phyloP scores from a whole-genome alignment of 2,113 vertebrate species.

The Poeciliopsis prolifica region DNA sequence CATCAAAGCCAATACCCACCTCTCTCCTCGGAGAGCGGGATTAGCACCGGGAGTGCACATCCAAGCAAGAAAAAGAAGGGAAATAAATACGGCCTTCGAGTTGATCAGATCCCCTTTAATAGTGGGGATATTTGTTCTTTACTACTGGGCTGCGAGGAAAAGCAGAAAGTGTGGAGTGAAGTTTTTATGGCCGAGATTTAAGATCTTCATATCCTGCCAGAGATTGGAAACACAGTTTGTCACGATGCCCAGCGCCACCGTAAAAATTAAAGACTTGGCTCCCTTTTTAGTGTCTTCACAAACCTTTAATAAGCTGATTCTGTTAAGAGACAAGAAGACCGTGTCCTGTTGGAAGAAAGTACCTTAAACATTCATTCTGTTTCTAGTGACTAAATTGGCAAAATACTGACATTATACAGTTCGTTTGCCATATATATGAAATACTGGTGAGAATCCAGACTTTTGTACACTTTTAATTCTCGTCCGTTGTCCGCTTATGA shows the following conservation, averaged over 20 bases:
- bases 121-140: slow-evolving; percentile 60
- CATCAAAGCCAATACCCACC: slow-evolving; percentile 75
- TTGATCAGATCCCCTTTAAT: slow-evolving; percentile 41
- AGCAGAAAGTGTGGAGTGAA: slow-evolving; percentile 50
- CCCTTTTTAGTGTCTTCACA: slow-evolving; percentile 12
- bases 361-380: neutral
- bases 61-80: slow-evolving; percentile 32
- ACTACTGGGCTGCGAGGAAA: slow-evolving; percentile 43
- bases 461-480: too few species aligned
- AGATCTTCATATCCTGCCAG: slow-evolving; percentile 61
- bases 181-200: slow-evolving; percentile 71
- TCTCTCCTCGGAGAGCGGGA: slow-evolving; percentile 65
- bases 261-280: slow-evolving; percentile 37
- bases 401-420: too few species aligned
- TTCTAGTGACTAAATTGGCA: neutral
- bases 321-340: neutral
- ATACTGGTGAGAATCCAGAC: too few species aligned
- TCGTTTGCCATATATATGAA: neutral
- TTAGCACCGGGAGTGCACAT: slow-evolving; percentile 60
- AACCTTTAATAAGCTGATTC: neutral
- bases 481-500: too few species aligned
- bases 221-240: slow-evolving; percentile 53
- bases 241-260: slow-evolving; percentile 33
- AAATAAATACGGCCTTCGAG: slow-evolving; percentile 21
- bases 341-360: neutral